Evolutionary conservation across 2,888 invertebrate genomes (phyloP), one percentile per base, ranked within the genome.

Genomic region (Drosophila kambysellisi): DNA sequence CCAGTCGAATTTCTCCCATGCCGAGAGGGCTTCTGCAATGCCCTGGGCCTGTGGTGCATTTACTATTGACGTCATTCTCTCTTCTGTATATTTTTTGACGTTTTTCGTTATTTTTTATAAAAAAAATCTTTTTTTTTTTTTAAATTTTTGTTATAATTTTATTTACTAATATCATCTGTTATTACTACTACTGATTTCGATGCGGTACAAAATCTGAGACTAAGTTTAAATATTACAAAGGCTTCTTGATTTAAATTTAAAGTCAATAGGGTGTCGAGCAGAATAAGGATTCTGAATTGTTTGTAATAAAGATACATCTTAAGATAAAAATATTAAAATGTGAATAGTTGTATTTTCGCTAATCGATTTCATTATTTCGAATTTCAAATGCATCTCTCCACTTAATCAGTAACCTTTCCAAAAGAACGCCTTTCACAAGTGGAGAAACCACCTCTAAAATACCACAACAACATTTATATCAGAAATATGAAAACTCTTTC

Each of bases 1-100:
- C 85, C 91, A 90, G 15, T 89, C 89, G 6, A 92, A 79, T 20
- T 83, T 87, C 37, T 81, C 70, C 92, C 92, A 92, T 29, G 77
- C 70, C 1, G 82, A 75, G 6, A 76, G 0, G 5, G 20, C 0
- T 3, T 6, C 32, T 0, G 0, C 1, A 4, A 69, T 15, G 20
- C 43, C 70, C 0, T 32, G 32, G 8, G 56, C 30, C 6, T 54
- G 37, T 7, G 57, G 57, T 32, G 8, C 41, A 32, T 20, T 3
- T 5, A 57, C 15, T 1, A 57, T 43, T 32, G 57, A 57, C 0
- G 32, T 5, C 57, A 57, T 41, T 5, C 91, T 29, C 12, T 1
- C 3, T n/a, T n/a, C 25, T 35, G 0, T 2, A 0, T 11, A 48
- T 8, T 46, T 32, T 52, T 20, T 53, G 7, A 20, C 11, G 1